A percentile compares a stretch with the other conserved stretches of the same genome.
phyloP scores from a whole-genome alignment of 1,140 invertebrate genomes.

The Rhynchophorus ferrugineus region DNA sequence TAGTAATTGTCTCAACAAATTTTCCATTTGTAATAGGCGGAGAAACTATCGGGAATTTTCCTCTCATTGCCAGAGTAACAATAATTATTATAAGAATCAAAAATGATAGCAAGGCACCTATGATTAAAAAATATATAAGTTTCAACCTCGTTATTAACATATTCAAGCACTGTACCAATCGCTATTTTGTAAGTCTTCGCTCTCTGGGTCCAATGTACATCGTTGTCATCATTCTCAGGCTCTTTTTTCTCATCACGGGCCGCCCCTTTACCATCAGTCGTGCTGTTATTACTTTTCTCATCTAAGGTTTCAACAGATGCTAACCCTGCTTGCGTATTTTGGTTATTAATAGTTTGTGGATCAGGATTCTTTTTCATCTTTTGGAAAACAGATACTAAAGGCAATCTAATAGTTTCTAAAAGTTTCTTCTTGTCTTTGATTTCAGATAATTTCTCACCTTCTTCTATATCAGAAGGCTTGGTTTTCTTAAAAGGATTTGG shows the following conservation, averaged over 20 bases:
- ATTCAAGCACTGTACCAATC: slow-evolving; percentile 25
- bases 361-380: slow-evolving; percentile 33
- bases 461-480: slow-evolving; percentile 34
- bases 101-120: slow-evolving; percentile 45
- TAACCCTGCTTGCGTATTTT: slow-evolving; percentile 52
- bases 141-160: not conserved
- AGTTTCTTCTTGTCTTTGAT: slow-evolving; percentile 42
- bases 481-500: slow-evolving; percentile 41
- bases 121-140: slow-evolving; percentile 9
- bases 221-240: slow-evolving; percentile 45
- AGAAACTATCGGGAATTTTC: slow-evolving; percentile 36
- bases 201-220: slow-evolving; percentile 28
- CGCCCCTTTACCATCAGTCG: slow-evolving; percentile 52
- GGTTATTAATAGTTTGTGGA: slow-evolving; percentile 31
- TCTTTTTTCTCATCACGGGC: too few species aligned
- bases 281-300: slow-evolving; percentile 46
- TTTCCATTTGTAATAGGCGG: slow-evolving; percentile 57
- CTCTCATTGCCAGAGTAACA: slow-evolving; percentile 50
- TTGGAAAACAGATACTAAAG: slow-evolving; percentile 55
- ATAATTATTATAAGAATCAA: slow-evolving; percentile 59
- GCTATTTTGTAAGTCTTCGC: slow-evolving; percentile 31
- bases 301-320: slow-evolving; percentile 72
- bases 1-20: slow-evolving; percentile 62
- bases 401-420: slow-evolving; percentile 55
- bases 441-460: slow-evolving; percentile 31